phyloP scores from a whole-genome alignment of 2,888 invertebrate species.

The Andrena bicolor region DNA sequence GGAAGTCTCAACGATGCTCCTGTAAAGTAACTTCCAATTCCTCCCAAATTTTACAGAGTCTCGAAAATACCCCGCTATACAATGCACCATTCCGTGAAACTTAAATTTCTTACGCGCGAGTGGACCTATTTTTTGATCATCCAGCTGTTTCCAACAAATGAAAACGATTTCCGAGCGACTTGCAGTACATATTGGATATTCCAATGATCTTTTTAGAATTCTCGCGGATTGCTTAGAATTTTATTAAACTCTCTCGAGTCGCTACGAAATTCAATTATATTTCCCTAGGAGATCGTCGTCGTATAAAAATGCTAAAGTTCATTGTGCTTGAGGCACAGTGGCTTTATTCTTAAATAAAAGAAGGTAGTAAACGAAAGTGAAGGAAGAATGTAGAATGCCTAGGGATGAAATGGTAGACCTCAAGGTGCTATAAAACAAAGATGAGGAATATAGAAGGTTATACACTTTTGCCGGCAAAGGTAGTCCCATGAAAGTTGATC shows the following conservation, averaged over 20 bases:
- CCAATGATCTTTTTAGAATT: background rate
- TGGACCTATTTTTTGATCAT: background rate
- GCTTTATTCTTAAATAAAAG: conserved; percentile 5
- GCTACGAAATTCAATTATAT: conserved; percentile 45
- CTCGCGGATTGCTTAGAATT: background rate
- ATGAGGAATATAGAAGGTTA: background rate
- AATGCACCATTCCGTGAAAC: conserved; percentile 11
- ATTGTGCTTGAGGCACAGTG: background rate
- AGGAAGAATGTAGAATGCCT: background rate
- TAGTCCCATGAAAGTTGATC: conserved; percentile 40
- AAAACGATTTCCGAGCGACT: background rate
- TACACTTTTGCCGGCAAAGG: conserved; percentile 18
- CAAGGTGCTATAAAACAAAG: conserved; percentile 15
- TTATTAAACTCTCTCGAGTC: conserved; percentile 40
- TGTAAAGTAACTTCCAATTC: conserved; percentile 14
- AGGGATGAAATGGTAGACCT: conserved; percentile 1
- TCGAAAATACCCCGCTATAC: conserved; percentile 20
- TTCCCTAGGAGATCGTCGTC: conserved; percentile 29
- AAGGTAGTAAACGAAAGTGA: background rate
- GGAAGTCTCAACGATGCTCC: conserved; percentile 28
- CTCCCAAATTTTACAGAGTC: conserved; percentile 63
- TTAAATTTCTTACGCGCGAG: background rate
- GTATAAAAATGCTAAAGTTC: conserved; percentile 11
- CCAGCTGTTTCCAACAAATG: conserved; percentile 4
- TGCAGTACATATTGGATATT: background rate